Base-by-base conservation (phyloP, 2,888 invertebrate genomes). In the Globia sparganii region DNA sequence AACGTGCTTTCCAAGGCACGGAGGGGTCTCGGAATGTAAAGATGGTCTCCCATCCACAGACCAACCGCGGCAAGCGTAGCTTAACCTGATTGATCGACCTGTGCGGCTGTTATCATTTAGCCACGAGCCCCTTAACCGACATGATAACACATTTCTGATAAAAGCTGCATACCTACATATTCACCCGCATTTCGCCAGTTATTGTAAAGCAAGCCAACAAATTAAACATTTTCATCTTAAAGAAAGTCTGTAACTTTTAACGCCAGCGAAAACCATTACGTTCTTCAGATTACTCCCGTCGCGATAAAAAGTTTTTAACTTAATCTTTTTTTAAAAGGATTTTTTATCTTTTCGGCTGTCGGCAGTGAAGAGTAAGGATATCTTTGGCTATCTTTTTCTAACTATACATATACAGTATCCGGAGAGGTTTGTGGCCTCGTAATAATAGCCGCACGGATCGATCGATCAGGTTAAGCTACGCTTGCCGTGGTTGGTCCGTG, bases 271-370 rank as follows among this genome's bases (percentile, higher is more conserved):
- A 79, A 82, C 82, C 82, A 82, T 82, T 82, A 40, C 67, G 49
- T 67, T 31, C 8, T 28, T 49, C 8, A 43, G 79, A 82, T 82
- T 82, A 82, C 18, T 9, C 0, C 3, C 28, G 67, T 82, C 67
- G 58, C 49, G 79, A 82, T 79, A 68, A 64, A 62, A 79, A 68
- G 18, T 82, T 76, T 76, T 53, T 15, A 64, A 58, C 67, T 79
- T 58, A 37, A 76, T 76, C 67, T 82, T 76, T 80, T 79, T 76
- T 43, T 34, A 37, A 40, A 64, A 28, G n/a, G 2, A 68, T 53
- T n/a, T 58, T 49, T 76, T 82, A 82, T 79, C 77, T 76, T 76
- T 82, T 56, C 40, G 28, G 56, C 11, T 82, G 75, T 67, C 61
- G 28, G 15, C 67, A 62, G 18, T 43, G 53, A 53, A 21, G 31